These are phyloP conservation scores for Cyclophora albipunctata DNA, from an alignment of 2,888 invertebrate species.

Conservation along the genomic window DNA sequence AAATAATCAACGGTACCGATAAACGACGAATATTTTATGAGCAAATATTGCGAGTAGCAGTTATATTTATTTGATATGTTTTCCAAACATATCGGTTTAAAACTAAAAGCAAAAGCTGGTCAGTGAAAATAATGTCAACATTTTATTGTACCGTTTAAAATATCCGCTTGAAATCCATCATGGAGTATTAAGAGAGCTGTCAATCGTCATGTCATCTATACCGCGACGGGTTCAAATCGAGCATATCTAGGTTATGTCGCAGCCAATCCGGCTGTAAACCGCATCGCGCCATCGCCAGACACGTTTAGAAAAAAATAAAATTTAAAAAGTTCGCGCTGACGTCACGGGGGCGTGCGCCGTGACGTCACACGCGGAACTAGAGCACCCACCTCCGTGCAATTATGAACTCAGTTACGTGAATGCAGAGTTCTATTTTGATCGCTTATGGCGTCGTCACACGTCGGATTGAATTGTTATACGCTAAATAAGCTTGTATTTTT, in stretches of 20 bases:
- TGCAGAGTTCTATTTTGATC: conserved; percentile 19
- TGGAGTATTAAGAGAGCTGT: not conserved
- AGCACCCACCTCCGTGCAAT: conserved; percentile 17
- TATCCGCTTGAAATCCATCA: no score
- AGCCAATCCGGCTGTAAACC: conserved; percentile 22
- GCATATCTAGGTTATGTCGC: conserved; percentile 27
- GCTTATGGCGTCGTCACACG: conserved; percentile 14
- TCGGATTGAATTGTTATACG: conserved; percentile 16
- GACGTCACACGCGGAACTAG: conserved; percentile 51
- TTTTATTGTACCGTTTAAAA: no score
- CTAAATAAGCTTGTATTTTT: conserved; percentile 4
- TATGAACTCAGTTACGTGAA: conserved; percentile 17
- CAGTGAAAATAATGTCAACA: no score
- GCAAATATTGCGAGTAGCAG: no score
- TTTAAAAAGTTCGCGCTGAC: conserved; percentile 38
- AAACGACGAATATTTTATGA: no score
- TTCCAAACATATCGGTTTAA: no score
- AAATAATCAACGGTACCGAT: no score
- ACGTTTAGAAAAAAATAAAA: conserved; percentile 25
- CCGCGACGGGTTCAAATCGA: conserved; percentile 2
- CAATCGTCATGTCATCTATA: not conserved
- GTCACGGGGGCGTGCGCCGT: conserved; percentile 42
- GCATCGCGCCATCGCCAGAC: conserved; percentile 30
- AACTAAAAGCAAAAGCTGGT: no score
- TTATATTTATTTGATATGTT: no score